Conservation (phyloP, 2,888 invertebrate species). For the Cryptus armator region DNA sequence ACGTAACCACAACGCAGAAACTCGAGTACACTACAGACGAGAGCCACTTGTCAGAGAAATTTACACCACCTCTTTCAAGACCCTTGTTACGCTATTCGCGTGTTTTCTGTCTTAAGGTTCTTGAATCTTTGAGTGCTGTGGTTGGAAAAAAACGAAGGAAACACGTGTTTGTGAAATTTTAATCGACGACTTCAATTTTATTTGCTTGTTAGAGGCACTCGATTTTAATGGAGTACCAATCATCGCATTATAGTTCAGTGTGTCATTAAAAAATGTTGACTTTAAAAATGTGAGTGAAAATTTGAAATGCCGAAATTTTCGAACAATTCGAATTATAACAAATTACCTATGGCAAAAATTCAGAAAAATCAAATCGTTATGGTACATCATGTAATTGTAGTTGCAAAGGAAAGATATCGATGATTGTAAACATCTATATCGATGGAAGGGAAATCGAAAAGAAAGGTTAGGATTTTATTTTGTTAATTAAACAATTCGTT, state of each 20-base stretch:
- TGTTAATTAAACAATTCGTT: no score
- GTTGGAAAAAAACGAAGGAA: not conserved
- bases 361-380: not conserved
- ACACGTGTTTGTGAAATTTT: not conserved
- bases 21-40: constrained; percentile 27
- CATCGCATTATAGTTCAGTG: no score
- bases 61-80: constrained; percentile 44
- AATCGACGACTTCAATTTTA: no score
- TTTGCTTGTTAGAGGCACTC: no score
- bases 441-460: no score
- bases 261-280: no score
- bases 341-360: not conserved
- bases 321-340: not conserved
- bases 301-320: not conserved
- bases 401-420: no score
- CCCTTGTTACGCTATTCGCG: constrained; percentile 43
- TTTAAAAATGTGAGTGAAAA: not conserved
- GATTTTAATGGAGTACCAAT: no score
- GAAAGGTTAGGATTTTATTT: no score
- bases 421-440: no score
- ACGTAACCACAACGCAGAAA: not conserved
- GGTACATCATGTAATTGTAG: no score
- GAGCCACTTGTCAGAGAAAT: constrained; percentile 28
- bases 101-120: constrained; percentile 5
- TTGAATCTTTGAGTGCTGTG: not conserved